Conservation (phyloP, 1,140 invertebrate species). For the Stegodyphus dumicola region DNA sequence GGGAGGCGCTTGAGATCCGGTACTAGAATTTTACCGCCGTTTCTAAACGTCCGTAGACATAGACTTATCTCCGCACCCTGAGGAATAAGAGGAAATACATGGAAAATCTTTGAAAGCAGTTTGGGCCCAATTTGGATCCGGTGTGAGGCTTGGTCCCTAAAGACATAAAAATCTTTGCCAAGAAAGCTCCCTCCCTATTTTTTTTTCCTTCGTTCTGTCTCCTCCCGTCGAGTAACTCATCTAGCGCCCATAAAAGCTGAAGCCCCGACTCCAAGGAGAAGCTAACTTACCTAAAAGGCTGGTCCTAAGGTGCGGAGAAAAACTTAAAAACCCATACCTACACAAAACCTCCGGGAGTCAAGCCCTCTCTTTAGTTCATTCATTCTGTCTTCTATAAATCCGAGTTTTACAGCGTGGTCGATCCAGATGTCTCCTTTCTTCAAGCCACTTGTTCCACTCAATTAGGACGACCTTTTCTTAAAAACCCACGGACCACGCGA, state of each 20-base stretch:
- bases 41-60: background rate
- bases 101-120: conserved; percentile 3
- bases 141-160: conserved; percentile 27
- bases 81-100: background rate
- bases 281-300: conserved; percentile 6
- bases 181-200: background rate
- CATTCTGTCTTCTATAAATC: conserved; percentile 31
- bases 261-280: background rate
- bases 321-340: conserved; percentile 14
- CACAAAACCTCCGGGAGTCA: conserved; percentile 35
- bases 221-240: conserved; percentile 7
- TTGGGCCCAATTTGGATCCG: conserved; percentile 28
- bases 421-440: conserved; percentile 41
- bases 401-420: conserved; percentile 30
- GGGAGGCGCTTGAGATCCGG: too few species aligned
- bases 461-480: conserved; percentile 43
- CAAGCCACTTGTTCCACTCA: conserved; percentile 53
- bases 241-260: conserved; percentile 2
- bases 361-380: conserved; percentile 41
- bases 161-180: conserved; percentile 16
- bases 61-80: background rate
- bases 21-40: background rate
- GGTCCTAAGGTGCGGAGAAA: conserved; percentile 11
- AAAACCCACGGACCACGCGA: conserved; percentile 25
- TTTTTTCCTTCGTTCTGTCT: background rate